phyloP scores from a whole-genome alignment of 1,140 invertebrate genomes.

The Theocolax elegans region DNA sequence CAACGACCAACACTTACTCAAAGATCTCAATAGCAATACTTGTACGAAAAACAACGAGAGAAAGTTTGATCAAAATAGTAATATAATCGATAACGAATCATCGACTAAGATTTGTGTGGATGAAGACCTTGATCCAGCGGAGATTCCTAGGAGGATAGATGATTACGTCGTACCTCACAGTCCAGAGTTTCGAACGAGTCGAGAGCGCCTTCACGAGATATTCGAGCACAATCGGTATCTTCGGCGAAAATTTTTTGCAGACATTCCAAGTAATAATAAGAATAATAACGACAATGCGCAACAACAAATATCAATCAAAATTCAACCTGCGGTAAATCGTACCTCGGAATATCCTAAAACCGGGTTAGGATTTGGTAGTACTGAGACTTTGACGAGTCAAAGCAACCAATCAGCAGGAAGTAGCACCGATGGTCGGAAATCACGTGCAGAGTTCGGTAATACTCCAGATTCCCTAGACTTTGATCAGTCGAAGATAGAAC shows the following conservation, averaged over 20 bases:
- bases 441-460: conserved; percentile 51
- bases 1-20: background rate
- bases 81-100: background rate
- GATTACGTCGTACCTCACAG: conserved; percentile 35
- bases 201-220: conserved; percentile 63
- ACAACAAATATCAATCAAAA: background rate
- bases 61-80: conserved; percentile 24
- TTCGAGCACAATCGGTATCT: conserved; percentile 63
- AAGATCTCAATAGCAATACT: background rate
- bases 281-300: background rate
- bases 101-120: background rate
- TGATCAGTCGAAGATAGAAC: background rate
- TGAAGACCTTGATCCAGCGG: conserved; percentile 23
- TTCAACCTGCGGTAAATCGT: background rate
- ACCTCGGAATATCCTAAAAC: background rate
- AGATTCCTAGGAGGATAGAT: conserved; percentile 26
- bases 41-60: background rate
- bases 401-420: conserved; percentile 62
- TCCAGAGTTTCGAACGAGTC: conserved; percentile 52
- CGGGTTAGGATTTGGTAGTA: conserved; percentile 60
- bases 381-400: conserved; percentile 63
- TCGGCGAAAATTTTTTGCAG: conserved; percentile 60
- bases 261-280: conserved; percentile 37
- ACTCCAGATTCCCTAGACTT: conserved; percentile 49
- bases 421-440: conserved; percentile 57